Conservation (phyloP, 2,888 invertebrate genomes). For the Pollenia labialis region DNA sequence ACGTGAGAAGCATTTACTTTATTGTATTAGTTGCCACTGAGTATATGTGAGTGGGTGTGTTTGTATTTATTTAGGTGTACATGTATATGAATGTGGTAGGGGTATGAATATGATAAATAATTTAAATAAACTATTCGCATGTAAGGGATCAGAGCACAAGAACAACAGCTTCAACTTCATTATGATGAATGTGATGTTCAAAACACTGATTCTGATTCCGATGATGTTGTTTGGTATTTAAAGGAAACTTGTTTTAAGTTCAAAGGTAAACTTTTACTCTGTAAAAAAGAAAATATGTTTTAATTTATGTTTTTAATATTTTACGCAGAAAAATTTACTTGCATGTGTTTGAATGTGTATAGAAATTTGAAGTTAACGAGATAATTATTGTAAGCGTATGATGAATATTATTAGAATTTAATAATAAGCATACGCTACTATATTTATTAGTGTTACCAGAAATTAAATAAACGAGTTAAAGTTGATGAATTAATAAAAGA, state of each 20-base stretch:
- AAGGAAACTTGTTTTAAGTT: constrained; percentile 16
- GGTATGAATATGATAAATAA: constrained; percentile 32
- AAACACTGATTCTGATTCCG: background rate
- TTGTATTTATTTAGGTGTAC: background rate
- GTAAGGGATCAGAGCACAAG: too few species aligned
- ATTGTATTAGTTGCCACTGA: constrained; percentile 21
- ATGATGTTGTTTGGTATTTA: constrained; percentile 20
- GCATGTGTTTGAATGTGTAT: too few species aligned
- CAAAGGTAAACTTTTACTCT: constrained; percentile 34
- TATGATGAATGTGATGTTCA: background rate
- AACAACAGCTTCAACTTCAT: background rate
- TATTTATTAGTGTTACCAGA: too few species aligned
- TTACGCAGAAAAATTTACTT: background rate
- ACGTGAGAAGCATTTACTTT: constrained; percentile 65
- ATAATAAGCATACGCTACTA: too few species aligned
- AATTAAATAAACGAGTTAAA: too few species aligned
- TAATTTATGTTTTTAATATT: background rate
- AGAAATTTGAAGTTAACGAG: too few species aligned
- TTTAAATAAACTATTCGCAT: constrained; percentile 5
- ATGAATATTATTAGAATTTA: too few species aligned
- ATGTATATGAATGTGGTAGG: background rate
- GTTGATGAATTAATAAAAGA: too few species aligned
- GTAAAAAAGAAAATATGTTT: background rate
- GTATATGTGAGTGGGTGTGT: background rate
- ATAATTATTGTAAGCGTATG: too few species aligned